Percentiles rank a stretch among this genome's conserved stretches.
Conservation (phyloP, 2,888 invertebrate genomes). For the Isotomurus palustris region DNA sequence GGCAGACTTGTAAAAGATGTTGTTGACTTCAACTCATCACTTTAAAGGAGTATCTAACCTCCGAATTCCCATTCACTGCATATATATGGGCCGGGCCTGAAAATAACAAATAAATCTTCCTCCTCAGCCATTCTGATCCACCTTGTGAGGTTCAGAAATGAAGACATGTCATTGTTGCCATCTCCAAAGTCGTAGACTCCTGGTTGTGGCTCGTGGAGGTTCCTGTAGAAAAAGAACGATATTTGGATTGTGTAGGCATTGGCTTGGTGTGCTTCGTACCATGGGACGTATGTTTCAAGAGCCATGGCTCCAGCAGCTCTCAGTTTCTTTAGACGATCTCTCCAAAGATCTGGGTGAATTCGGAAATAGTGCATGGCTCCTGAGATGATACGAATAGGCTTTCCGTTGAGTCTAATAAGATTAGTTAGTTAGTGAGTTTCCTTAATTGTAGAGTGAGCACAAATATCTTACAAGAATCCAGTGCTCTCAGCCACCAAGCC, state of each 20-base stretch:
- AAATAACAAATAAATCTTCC: conserved; percentile 54
- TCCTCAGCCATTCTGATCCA: conserved; percentile 53
- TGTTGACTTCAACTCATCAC: background rate
- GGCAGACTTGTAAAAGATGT: no score
- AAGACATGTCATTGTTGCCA: conserved; percentile 47
- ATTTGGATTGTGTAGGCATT: no score
- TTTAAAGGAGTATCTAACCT: background rate
- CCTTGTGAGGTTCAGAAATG: conserved; percentile 47
- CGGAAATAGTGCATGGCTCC: conserved; percentile 58
- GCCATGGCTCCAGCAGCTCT: conserved; percentile 55
- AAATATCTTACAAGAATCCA: conserved; percentile 47
- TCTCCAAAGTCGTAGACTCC: conserved; percentile 50
- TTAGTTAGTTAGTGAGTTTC: background rate
- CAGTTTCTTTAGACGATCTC: conserved; percentile 54
- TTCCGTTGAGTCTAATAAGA: conserved; percentile 50
- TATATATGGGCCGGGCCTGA: conserved; percentile 50
- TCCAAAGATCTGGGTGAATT: conserved; percentile 55
- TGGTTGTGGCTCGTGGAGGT: conserved; percentile 50
- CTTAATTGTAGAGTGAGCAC: background rate
- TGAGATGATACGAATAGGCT: conserved; percentile 52
- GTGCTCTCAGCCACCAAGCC: conserved; percentile 48
- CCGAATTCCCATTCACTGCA: conserved; percentile 1
- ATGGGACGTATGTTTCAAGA: conserved; percentile 48
- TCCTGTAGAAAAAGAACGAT: no score
- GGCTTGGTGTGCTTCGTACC: no score